These are phyloP conservation scores for Hyperoplus immaculatus DNA, from an alignment of 2,797 vertebrate genomes.

Conservation along the genomic window DNA sequence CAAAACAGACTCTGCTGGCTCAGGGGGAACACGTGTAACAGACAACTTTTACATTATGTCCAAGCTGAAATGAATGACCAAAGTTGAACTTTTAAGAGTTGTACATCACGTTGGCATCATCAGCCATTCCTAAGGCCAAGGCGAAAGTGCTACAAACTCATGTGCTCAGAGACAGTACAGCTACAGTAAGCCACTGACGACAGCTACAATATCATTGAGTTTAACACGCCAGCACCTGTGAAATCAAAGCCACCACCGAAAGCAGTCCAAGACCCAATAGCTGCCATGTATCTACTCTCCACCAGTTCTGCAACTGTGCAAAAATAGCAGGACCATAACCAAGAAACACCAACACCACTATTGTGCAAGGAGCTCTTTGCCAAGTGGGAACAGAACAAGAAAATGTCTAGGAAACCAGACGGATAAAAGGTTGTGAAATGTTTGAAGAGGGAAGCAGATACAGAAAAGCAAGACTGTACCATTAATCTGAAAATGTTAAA, in stretches of 20 bases:
- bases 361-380: not conserved
- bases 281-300: slow-evolving; percentile 8
- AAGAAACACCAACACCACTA: slow-evolving; percentile 12
- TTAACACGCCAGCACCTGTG: not conserved
- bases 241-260: not conserved
- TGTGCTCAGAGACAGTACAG: not conserved
- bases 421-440: not conserved
- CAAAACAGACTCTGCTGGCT: not conserved
- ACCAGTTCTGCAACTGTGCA: slow-evolving; percentile 28
- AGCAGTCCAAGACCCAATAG: slow-evolving; percentile 28
- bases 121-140: not conserved
- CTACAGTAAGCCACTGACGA: not conserved
- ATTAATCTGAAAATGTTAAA: not conserved
- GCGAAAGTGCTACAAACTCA: not conserved
- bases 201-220: not conserved
- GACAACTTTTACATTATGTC: not conserved
- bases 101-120: not conserved
- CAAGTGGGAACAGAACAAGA: not conserved
- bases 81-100: slow-evolving; percentile 5
- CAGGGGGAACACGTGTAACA: not conserved
- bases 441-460: not conserved
- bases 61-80: slow-evolving; percentile 40
- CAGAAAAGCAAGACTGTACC: not conserved
- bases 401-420: not conserved
- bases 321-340: not conserved